These are phyloP conservation scores for Drosophila yooni DNA, from an alignment of 2,888 invertebrate genomes.

Conservation along the genomic window DNA sequence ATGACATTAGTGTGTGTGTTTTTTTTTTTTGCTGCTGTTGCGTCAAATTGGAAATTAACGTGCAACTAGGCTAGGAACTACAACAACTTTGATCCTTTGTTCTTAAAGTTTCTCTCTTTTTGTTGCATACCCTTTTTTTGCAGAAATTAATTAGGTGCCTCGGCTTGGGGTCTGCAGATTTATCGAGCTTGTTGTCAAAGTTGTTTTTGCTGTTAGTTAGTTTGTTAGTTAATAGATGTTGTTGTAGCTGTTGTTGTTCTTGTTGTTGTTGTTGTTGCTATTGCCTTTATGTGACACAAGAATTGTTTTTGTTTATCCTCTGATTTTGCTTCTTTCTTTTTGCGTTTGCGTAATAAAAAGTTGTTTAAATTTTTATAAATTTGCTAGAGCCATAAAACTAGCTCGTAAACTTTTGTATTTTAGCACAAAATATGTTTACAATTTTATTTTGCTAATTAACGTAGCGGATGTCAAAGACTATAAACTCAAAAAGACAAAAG, in stretches of 20 bases:
- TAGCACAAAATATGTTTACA: constrained; percentile 33
- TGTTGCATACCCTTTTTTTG: constrained; percentile 28
- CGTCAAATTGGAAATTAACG: constrained; percentile 77
- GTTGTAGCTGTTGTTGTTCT: constrained; percentile 19
- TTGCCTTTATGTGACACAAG: constrained; percentile 58
- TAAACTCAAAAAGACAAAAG: constrained; percentile 2
- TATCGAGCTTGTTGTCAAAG: constrained; percentile 70
- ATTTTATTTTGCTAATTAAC: constrained; percentile 62
- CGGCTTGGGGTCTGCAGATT: constrained; percentile 55
- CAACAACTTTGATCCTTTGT: constrained; percentile 68
- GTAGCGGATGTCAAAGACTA: constrained; percentile 33
- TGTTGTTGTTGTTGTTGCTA: constrained; percentile 18
- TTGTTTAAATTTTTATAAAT: constrained; percentile 57
- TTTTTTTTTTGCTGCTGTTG: constrained; percentile 50
- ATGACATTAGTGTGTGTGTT: constrained; percentile 65
- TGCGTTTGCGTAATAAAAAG: constrained; percentile 45
- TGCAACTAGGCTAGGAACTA: constrained; percentile 71
- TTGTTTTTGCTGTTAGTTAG: constrained; percentile 44
- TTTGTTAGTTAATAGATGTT: constrained; percentile 27
- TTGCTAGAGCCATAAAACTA: constrained; percentile 60
- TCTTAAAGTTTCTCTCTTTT: constrained; percentile 67
- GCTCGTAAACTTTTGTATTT: constrained; percentile 62
- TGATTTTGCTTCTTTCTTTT: background rate
- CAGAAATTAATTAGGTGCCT: constrained; percentile 77
- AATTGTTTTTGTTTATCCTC: constrained; percentile 17